phyloP scores from a whole-genome alignment of 2,113 vertebrate species.

The Leptobrachium leishanense region DNA sequence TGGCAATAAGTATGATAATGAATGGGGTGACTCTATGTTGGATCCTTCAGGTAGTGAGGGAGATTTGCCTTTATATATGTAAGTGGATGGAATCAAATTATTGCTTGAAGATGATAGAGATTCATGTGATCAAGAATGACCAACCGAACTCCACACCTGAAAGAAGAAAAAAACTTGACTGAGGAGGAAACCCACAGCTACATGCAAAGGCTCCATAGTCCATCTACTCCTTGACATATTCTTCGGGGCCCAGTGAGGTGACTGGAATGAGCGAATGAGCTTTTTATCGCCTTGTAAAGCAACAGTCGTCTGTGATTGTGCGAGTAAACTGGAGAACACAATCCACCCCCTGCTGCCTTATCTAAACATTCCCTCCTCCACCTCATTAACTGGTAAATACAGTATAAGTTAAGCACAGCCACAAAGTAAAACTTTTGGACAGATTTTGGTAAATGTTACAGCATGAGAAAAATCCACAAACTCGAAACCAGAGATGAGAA shows the following conservation, averaged over 20 bases:
- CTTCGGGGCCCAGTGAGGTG: not conserved
- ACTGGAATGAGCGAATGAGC: not conserved
- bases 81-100: constrained; percentile 64
- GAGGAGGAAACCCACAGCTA: constrained; percentile 12
- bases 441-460: too few species aligned
- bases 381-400: too few species aligned
- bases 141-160: not conserved
- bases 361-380: too few species aligned
- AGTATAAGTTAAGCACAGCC: too few species aligned
- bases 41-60: constrained; percentile 61
- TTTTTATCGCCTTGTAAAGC: too few species aligned
- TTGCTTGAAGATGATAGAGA: constrained; percentile 60
- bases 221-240: not conserved
- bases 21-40: constrained; percentile 63
- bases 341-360: too few species aligned
- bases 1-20: constrained; percentile 48
- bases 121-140: not conserved
- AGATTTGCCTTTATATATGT: constrained; percentile 59
- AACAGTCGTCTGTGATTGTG: too few species aligned
- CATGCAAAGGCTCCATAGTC: constrained; percentile 22
- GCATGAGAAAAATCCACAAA: too few species aligned
- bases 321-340: too few species aligned
- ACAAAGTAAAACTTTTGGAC: too few species aligned
- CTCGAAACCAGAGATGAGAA: too few species aligned
- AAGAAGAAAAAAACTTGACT: not conserved